phyloP scores from a whole-genome alignment of 2,113 vertebrate genomes.

The Tursiops truncatus region DNA sequence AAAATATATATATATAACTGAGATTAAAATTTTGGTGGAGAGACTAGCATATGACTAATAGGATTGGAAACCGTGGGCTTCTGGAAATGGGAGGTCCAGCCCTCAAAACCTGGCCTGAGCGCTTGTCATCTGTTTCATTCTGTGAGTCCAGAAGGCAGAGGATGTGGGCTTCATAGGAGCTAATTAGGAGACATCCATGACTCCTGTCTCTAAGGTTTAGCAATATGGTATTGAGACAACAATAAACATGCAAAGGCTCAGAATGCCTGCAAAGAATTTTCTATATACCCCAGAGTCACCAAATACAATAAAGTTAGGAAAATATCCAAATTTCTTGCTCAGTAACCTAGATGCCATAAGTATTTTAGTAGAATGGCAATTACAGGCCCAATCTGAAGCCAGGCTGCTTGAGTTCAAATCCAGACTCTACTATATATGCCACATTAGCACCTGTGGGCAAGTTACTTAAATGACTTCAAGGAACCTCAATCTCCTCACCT shows the following conservation, averaged over 20 bases:
- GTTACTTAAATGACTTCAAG: background rate
- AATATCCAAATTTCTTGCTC: background rate
- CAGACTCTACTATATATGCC: background rate
- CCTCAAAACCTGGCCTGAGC: background rate
- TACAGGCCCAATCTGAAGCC: background rate
- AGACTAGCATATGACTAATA: background rate
- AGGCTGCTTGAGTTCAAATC: background rate
- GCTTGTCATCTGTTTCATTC: background rate
- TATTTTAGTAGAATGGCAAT: background rate
- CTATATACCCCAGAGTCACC: background rate
- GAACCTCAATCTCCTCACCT: background rate
- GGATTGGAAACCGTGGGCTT: background rate
- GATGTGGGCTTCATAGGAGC: background rate
- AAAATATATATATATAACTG: background rate
- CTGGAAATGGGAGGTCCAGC: background rate
- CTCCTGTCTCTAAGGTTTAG: background rate
- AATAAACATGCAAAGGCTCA: background rate
- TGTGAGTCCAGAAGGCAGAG: background rate
- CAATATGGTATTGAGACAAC: background rate
- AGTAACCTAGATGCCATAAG: background rate
- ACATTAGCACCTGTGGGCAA: background rate
- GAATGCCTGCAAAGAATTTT: slow-evolving; percentile 3
- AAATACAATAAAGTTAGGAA: slow-evolving; percentile 29
- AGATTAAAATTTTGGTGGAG: background rate
- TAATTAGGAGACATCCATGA: background rate